These are phyloP conservation scores for Tyto alba DNA, from an alignment of 2,113 vertebrate species.

Conservation along the genomic window DNA sequence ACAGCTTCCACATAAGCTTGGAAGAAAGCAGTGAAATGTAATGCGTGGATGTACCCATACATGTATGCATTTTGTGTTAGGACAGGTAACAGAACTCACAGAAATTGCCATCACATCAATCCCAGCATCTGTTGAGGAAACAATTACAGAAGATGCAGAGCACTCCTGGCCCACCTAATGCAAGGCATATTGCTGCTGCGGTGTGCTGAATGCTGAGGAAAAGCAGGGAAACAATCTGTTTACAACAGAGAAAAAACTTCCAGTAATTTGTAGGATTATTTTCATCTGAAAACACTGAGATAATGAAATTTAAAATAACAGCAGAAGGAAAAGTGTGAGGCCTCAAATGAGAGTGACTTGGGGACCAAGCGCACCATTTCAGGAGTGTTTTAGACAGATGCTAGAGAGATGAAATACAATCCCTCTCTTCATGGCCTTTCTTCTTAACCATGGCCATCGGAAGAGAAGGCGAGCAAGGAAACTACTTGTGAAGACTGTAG, in stretches of 20 bases:
- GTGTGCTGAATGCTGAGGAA: background rate
- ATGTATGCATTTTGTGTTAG: background rate
- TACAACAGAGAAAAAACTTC: background rate
- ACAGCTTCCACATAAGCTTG: background rate
- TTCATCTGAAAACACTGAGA: background rate
- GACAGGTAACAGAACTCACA: background rate
- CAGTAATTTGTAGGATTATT: background rate
- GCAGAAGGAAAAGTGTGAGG: background rate
- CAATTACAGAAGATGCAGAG: accelerated
- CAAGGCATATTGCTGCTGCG: background rate
- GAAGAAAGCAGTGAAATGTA: background rate
- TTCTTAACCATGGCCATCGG: background rate
- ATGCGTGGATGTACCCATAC: background rate
- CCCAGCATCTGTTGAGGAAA: background rate
- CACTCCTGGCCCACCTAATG: background rate
- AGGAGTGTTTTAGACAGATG: background rate
- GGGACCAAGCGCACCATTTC: background rate
- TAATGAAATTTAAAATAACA: slow-evolving; percentile 13
- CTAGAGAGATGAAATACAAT: background rate
- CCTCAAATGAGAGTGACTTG: background rate
- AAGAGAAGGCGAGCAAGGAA: background rate
- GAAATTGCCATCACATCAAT: background rate
- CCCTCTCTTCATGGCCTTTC: background rate
- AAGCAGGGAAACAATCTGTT: background rate
- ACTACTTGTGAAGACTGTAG: background rate